A percentile compares a stretch with the other conserved stretches of the same genome.
These are phyloP conservation scores for Zoanthus sociatus DNA, from an alignment of 92 coral and sea anemone genomes.

Conservation along the genomic window DNA sequence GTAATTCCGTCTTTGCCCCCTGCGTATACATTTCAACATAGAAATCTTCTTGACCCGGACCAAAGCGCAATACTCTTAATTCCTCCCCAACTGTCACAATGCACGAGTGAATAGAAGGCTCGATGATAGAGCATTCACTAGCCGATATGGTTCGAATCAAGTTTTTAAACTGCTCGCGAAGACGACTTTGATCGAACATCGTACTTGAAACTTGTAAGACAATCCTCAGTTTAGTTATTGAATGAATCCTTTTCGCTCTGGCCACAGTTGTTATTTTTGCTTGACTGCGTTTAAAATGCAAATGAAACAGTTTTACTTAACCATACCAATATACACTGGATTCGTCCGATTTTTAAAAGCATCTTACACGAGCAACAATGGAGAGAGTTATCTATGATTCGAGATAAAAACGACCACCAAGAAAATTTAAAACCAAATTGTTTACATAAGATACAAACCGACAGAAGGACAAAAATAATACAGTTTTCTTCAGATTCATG, in stretches of 20 bases:
- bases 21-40: constrained; percentile 32
- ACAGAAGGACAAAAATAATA: background rate
- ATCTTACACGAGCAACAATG: no score
- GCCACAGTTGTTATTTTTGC: background rate
- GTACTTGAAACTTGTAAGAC: background rate
- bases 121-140: constrained; percentile 18
- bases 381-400: background rate
- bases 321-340: background rate
- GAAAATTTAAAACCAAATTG: background rate
- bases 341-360: background rate
- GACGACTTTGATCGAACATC: background rate
- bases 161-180: constrained; percentile 34
- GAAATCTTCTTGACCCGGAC: constrained; percentile 38
- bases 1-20: background rate
- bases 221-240: background rate
- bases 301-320: background rate
- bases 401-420: background rate
- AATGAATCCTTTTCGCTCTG: background rate
- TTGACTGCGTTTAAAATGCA: background rate
- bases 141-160: constrained; percentile 17
- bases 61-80: constrained; percentile 25
- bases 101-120: constrained; percentile 28
- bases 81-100: constrained; percentile 40
- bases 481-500: background rate
- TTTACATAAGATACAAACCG: background rate